Base-by-base conservation (phyloP, 37 sponge, comb jelly and placozoan species). In the Beroe forskalii region DNA sequence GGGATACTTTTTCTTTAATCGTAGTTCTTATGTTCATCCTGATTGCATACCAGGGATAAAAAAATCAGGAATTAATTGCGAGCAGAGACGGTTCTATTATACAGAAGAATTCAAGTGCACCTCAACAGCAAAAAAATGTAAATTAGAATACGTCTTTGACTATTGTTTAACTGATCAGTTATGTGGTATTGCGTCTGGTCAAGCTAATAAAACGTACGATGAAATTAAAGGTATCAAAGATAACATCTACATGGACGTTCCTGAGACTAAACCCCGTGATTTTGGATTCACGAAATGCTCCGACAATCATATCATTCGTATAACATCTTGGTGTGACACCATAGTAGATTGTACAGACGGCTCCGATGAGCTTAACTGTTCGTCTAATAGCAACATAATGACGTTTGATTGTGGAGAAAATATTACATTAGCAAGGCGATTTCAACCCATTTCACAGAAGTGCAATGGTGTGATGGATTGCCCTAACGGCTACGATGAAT, bases 311-410 rank as follows among this genome's bases (percentile, higher is more conserved):
- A 3, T 30, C 2, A 63, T 63, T 19, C 4, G 25, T 28, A 63
- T 63, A 24, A 72, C 75, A 4, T 20, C 28, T 1, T 72, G 75
- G 75, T 72, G 75, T 72, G 75, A 72, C 75, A 72, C 75, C 40
- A 39, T 30, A 20, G 12, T 19, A 30, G 75, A 72, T 32, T 72
- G 75, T 72, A 4, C 23, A 4, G 75, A 72, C 30, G 14, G 75
- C 35, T 4, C 40, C 40, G 75, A 72, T 72, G 75, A 72, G 40
- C 2, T 4, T 35, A 32, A 72, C 39, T 72, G 75, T 30, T n/a
- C n/a, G n/a, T 35, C 38, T 72, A 39, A 72, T 3, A 38, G 19
- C 40, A 32, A 32, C 22, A 20, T 30, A 12, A 72, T 20, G 30
- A 72, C 75, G 12, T 72, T 72, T 33, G 22, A 72, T 6, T 72